phyloP scores from a whole-genome alignment of 2,888 invertebrate genomes.

The Acanthosepion esculentum region DNA sequence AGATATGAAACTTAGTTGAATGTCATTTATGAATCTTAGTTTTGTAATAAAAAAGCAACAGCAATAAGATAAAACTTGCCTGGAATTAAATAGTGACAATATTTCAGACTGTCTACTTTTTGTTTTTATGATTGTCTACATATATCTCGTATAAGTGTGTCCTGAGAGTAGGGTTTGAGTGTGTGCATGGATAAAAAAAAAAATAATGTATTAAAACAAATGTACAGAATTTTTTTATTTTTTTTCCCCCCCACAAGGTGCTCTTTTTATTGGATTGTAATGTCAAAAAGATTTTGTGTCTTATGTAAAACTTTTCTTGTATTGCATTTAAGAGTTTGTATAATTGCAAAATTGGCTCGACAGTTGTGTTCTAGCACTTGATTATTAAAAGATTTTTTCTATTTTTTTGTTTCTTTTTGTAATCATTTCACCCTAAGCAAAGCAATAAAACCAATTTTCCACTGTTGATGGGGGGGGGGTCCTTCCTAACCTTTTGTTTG shows the following conservation, averaged over 20 bases:
- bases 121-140: not conserved
- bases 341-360: not conserved
- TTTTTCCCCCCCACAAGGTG: not conserved
- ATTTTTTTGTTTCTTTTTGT: no score
- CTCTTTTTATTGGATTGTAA: not conserved
- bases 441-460: no score
- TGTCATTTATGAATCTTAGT: no score
- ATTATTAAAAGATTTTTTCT: not conserved
- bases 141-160: not conserved
- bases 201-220: not conserved
- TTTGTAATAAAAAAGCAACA: no score
- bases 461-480: no score
- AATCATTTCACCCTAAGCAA: no score
- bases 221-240: not conserved
- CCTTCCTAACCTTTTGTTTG: no score
- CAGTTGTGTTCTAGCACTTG: not conserved
- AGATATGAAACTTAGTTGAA: no score
- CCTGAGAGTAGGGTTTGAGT: not conserved
- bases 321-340: not conserved
- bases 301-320: not conserved
- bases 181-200: not conserved
- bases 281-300: not conserved
- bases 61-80: no score
- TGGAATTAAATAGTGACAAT: no score
- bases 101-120: no score